Percentiles rank a stretch among this genome's conserved stretches.
These are phyloP conservation scores for Bactericera cockerelli DNA, from an alignment of 1,140 invertebrate species.

Conservation along the genomic window DNA sequence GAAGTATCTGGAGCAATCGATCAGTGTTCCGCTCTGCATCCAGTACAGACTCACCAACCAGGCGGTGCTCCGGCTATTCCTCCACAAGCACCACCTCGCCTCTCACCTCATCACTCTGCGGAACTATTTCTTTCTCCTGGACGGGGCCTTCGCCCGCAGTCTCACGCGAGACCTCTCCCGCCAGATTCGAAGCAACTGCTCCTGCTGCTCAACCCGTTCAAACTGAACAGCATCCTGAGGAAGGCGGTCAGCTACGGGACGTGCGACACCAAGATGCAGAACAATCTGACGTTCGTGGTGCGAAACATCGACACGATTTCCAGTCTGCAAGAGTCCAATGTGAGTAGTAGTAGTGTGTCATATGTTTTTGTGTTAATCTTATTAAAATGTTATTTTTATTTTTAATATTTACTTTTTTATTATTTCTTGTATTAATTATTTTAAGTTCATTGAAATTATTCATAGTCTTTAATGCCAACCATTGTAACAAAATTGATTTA, in stretches of 20 bases:
- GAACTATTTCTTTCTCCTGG: slow-evolving; percentile 56
- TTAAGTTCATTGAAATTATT: too few relatives aligned
- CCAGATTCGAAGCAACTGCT: slow-evolving; percentile 41
- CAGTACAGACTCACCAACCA: slow-evolving; percentile 49
- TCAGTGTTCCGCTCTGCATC: slow-evolving; percentile 44
- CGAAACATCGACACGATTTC: slow-evolving; percentile 25
- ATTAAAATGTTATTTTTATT: too few relatives aligned
- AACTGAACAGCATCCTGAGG: slow-evolving; percentile 46
- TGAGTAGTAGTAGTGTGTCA: too few relatives aligned
- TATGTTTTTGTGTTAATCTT: too few relatives aligned
- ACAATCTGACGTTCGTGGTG: slow-evolving; percentile 27
- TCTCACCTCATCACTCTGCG: slow-evolving; percentile 49
- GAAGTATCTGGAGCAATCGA: slow-evolving; percentile 15
- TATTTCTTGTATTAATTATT: too few relatives aligned
- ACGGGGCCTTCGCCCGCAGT: slow-evolving; percentile 53
- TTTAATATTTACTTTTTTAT: too few relatives aligned
- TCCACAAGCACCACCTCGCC: slow-evolving; percentile 45
- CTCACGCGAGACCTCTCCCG: slow-evolving; percentile 47
- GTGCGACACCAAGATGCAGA: slow-evolving; percentile 28
- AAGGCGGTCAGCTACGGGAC: slow-evolving; percentile 36
- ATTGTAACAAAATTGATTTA: too few relatives aligned
- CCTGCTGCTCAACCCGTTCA: slow-evolving; percentile 49
- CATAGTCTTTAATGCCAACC: too few relatives aligned
- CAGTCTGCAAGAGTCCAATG: slow-evolving; percentile 16
- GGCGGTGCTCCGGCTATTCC: slow-evolving; percentile 48